Evolutionary conservation across 2,797 vertebrate species (phyloP), one percentile per base, ranked within the genome.

Genomic region (Jordanella pulchra): DNA sequence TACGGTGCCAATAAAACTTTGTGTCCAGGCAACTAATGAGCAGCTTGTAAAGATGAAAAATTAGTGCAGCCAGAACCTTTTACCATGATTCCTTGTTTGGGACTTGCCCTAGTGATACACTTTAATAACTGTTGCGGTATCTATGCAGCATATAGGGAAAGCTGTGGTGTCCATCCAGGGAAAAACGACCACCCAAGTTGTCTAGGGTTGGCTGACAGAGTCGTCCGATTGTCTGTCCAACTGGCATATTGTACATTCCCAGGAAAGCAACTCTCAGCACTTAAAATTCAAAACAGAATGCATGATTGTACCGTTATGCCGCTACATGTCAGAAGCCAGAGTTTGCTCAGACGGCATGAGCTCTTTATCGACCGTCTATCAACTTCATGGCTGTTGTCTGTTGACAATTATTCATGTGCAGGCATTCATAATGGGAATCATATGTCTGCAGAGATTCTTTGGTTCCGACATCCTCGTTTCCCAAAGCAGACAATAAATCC

Each of bases 181-280:
- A 13, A 14, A 53, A 56, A 73, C 69, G 91, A 93, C 93, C 93
- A 94, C 92, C 92, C 92, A 93, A 73, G 75, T 50, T 3, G 84
- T 25, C 51, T 60, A 7, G 28, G 58, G 25, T 44, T 14, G 78
- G 61, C 69, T 73, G 84, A 88, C 87, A 84, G 79, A 86, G 91
- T 90, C 86, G 90, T 92, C 91, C 74, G 77, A 86, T 87, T 89
- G 93, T 93, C 93, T 91, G 85, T 89, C 85, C 89, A 78, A 70
- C 60, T 80, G 55, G 77, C 87, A 89, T 91, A 79, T 77, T 80
- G 76, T 17, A 69, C 88, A 94, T 93, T 93, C 91, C 80, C 82
- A 54, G 47, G 60, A 73, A n/a, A 66, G 72, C 81, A 68, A 77
- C 56, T n/a, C 35, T 74, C 68, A 53, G 83, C 65, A 23, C 84